Conservation (phyloP, 2,113 vertebrate species). For the Ailuropoda melanoleuca region DNA sequence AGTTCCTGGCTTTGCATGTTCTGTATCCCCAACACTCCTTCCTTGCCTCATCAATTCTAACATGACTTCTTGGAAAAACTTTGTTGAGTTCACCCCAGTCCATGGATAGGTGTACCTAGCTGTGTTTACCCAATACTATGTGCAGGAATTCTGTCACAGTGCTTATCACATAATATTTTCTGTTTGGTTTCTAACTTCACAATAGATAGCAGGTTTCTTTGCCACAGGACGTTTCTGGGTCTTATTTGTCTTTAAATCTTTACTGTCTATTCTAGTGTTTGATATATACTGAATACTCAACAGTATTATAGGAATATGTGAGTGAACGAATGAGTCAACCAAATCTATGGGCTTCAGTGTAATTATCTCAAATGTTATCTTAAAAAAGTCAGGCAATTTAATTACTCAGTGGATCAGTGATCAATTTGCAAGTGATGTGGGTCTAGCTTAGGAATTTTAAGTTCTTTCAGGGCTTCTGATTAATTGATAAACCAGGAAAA, state of each 20-base stretch:
- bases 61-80: background rate
- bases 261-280: background rate
- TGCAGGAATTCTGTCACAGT: background rate
- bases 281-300: background rate
- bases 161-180: background rate
- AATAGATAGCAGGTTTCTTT: background rate
- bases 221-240: background rate
- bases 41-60: background rate
- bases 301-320: background rate
- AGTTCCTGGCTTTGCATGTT: background rate
- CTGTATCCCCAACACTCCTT: background rate
- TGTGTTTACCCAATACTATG: background rate
- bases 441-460: background rate
- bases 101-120: background rate
- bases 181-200: background rate
- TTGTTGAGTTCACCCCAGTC: background rate
- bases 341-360: background rate
- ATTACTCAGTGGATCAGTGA: background rate
- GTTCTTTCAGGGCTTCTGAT: background rate
- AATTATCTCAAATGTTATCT: background rate
- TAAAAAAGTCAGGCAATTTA: background rate
- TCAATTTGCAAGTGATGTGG: background rate
- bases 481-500: background rate
- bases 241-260: background rate
- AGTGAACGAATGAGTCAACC: background rate